Base-by-base conservation (phyloP, 2,888 invertebrate genomes). In the Stenolophus ochropezus region DNA sequence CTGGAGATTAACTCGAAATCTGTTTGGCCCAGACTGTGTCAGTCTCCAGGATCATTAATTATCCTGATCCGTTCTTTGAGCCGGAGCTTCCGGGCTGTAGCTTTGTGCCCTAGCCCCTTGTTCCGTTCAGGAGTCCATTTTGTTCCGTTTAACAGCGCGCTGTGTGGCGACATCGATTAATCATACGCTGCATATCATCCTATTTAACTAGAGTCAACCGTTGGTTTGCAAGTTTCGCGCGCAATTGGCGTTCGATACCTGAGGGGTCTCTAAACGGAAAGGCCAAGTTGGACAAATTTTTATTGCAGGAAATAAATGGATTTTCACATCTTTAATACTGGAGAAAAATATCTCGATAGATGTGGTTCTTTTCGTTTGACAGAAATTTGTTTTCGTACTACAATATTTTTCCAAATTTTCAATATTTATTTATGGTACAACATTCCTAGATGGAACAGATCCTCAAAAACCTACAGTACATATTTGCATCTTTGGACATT, bases 111-210 rank as follows among this genome's bases (percentile, higher is more conserved):
- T 4, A 14, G 47, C 23, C 73, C 73, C 51, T 23, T 73, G 73
- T 47, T 49, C 51, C 49, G 47, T 73, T 73, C 47, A 47, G 73
- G 18, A 73, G 73, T 49, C 47, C 49, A 51, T 73, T 73, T 73
- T 49, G 73, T 51, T 73, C 51, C 73, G 23, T 73, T 73, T 73
- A 51, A 73, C n/a, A 49, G 49, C 47, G 16, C 65, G n/a, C 27
- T 69, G 27, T 33, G 27, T 16, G 27, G 18, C 61, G 14, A 61
- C 3, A 61, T 61, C 51, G 86, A 89, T 89, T 89, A 89, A 89
- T 89, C 89, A 89, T 87, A 85, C 86, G 84, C 84, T 89, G 89
- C 89, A 89, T 89, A 89, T 89, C 89, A 89, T 89, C 88, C 89
- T 88, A 87, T 88, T 87, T 89, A 89, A 89, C 89, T 87, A 89